Evolutionary conservation across 1,140 invertebrate genomes (phyloP), one percentile per base, ranked within the genome.

Genomic region (Bombus consobrinus): DNA sequence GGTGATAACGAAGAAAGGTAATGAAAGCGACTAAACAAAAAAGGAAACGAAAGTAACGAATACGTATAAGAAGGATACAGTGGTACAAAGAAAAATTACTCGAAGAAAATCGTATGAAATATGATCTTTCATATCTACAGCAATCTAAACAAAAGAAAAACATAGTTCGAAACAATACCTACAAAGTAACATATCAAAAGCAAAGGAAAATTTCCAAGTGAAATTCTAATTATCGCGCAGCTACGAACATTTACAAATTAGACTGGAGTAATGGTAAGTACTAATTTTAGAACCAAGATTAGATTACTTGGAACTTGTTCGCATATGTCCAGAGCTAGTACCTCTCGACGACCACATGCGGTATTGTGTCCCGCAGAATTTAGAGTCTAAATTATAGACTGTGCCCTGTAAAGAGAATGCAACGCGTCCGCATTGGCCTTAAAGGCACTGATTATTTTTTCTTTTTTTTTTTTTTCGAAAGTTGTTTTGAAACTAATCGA

Each of bases 361-460:
- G 34, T 43, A 62, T 12, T 34, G 13, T 28, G 34, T 57, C 25
- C n/a, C 53, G 47, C 47, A 28, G n/a, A 79, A 85, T 87, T 84
- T 83, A 12, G 39, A 72, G 69, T 18, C 39, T 41, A 41, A 72
- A n/a, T 72, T 15, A 2, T 72, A 43, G 76, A 66, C 32, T 73
- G 81, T 83, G 81, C 73, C 68, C 41, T 62, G 32, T 64, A 25
- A 78, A 57, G 10, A 82, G 78, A 53, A 81, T 57, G 41, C 43
- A 47, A 86, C 34, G 74, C 47, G 22, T 53, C 28, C 28, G 57
- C 62, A 73, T 79, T 43, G 43, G 57, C 77, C 62, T 69, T 59
- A 78, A 91, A 91, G 90, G 90, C 90, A 91, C 90, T 91, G 59
- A 84, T 88, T 83, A 75, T 80, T 59, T 22, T 73, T 57, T 89